Conservation (phyloP, 2,113 vertebrate species). For the Dunckerocampus dactyliophorus region DNA sequence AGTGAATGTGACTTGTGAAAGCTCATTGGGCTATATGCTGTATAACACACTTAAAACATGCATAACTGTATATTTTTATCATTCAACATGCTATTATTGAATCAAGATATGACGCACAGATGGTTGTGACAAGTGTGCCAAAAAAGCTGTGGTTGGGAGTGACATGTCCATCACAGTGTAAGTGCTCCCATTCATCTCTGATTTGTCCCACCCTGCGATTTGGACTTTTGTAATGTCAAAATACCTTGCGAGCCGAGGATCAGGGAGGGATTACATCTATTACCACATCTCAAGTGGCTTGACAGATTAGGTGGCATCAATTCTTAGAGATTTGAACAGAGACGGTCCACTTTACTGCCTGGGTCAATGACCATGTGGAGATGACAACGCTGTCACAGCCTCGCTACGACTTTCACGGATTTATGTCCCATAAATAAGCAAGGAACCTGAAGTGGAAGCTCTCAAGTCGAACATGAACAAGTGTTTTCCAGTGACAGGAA, state of each 20-base stretch:
- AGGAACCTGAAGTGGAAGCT: too few relatives aligned
- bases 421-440: too few relatives aligned
- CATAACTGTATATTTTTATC: not conserved
- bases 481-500: too few relatives aligned
- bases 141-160: constrained; percentile 11
- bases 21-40: too few relatives aligned
- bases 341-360: constrained; percentile 7
- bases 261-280: constrained; percentile 42
- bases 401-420: too few relatives aligned
- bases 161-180: constrained; percentile 30
- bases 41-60: too few relatives aligned
- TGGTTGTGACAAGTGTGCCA: not conserved
- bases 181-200: constrained; percentile 49
- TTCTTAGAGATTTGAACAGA: constrained; percentile 40
- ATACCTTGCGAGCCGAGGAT: constrained; percentile 46
- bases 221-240: constrained; percentile 63
- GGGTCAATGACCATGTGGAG: constrained; percentile 4
- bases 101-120: not conserved
- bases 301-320: constrained; percentile 46
- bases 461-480: too few relatives aligned
- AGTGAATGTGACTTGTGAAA: too few relatives aligned
- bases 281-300: constrained; percentile 35
- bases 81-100: not conserved
- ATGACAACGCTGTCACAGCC: too few relatives aligned
- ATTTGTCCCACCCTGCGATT: constrained; percentile 6